Conservation (phyloP, 1,140 invertebrate genomes). For the Tetramorium simillimum region DNA sequence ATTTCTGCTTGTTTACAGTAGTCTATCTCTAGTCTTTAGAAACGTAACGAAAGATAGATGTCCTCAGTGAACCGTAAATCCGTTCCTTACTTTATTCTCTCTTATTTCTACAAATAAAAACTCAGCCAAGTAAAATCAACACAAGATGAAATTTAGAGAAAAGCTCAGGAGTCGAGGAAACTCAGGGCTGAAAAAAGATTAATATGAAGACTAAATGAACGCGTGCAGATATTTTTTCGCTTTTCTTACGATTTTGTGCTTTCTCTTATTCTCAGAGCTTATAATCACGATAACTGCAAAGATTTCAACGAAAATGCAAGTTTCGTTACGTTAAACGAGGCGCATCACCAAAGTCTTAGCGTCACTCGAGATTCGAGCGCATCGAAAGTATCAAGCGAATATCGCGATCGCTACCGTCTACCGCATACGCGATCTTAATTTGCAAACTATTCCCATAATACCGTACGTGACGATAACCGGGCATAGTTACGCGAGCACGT, state of each 20-base stretch:
- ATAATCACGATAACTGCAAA: not conserved
- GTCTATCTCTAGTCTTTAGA: slow-evolving; percentile 53
- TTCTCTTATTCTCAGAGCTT: not conserved
- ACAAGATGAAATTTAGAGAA: not conserved
- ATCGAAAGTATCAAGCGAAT: slow-evolving; percentile 24
- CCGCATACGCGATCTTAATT: slow-evolving; percentile 73
- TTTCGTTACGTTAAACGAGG: not conserved
- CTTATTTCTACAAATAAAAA: slow-evolving; percentile 11
- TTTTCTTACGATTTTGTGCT: not conserved
- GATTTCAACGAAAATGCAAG: not conserved
- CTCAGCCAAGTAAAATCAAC: slow-evolving; percentile 13
- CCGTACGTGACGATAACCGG: slow-evolving; percentile 67
- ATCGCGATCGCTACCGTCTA: slow-evolving; percentile 7
- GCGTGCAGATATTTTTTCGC: not conserved
- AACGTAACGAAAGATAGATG: slow-evolving; percentile 63
- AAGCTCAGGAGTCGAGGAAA: not conserved
- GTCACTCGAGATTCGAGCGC: not conserved
- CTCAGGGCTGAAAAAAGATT: not conserved
- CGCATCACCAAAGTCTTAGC: not conserved
- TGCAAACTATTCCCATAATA: slow-evolving; percentile 76
- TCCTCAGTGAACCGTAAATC: slow-evolving; percentile 70
- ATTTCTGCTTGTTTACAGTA: slow-evolving; percentile 42
- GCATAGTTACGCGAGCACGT: slow-evolving; percentile 50
- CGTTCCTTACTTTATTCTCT: slow-evolving; percentile 17
- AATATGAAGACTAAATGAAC: not conserved